Conservation (phyloP, 2,113 vertebrate genomes). For the Prionailurus bengalensis region DNA sequence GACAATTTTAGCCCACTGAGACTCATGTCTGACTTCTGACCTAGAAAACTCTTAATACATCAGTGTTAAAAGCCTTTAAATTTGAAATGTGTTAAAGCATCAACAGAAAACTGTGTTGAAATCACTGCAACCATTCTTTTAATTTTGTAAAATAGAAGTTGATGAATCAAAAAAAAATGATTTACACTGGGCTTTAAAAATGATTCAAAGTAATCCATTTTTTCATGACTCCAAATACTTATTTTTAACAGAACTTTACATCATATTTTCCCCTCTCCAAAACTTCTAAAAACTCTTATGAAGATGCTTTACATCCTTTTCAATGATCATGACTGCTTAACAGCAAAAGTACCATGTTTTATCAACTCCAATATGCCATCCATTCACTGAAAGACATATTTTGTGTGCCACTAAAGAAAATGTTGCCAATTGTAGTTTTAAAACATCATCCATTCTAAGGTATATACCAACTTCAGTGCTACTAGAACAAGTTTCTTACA, state of each 20-base stretch:
- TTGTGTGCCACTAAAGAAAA: slow-evolving; percentile 25
- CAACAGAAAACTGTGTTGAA: background rate
- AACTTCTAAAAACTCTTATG: slow-evolving; percentile 18
- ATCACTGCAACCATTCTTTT: background rate
- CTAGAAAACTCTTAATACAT: background rate
- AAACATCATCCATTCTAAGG: background rate
- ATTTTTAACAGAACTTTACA: background rate
- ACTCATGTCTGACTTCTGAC: background rate
- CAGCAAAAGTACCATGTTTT: background rate
- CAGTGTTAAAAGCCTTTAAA: background rate
- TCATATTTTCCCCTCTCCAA: background rate
- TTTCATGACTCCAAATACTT: background rate
- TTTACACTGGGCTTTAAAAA: slow-evolving; percentile 12
- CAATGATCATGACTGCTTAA: background rate
- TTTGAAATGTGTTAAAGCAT: background rate
- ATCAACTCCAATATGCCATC: background rate
- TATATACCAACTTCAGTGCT: background rate
- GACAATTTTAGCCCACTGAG: background rate
- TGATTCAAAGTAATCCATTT: background rate
- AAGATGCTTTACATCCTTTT: background rate
- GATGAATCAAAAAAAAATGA: background rate
- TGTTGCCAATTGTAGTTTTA: background rate
- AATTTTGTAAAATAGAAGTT: background rate
- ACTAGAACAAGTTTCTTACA: slow-evolving; percentile 1
- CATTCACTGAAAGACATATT: background rate